Evolutionary conservation across 2,113 vertebrate species (phyloP).

Genomic region (Labeo rohita): DNA sequence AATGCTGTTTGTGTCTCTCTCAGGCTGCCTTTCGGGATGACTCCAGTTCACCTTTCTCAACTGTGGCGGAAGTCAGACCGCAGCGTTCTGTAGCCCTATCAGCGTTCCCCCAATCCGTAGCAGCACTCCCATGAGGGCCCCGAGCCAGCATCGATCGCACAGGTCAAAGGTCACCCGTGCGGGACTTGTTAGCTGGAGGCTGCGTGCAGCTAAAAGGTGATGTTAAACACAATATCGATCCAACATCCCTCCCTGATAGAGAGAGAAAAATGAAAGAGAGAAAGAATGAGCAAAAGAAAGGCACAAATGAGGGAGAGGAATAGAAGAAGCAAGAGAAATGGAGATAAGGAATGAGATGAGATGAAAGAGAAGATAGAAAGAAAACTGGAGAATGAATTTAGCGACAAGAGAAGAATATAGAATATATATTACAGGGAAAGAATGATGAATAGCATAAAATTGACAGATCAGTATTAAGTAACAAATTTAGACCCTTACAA

Average conservation of each 20-base stretch:
- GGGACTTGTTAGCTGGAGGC: constrained; percentile 66
- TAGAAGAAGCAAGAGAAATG: neutral
- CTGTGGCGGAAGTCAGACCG: constrained; percentile 62
- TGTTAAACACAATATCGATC: constrained; percentile 73
- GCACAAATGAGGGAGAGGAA: neutral
- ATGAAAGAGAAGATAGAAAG: neutral
- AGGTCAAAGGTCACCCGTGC: constrained; percentile 59
- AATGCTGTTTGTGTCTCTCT: constrained; percentile 60
- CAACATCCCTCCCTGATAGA: constrained; percentile 11
- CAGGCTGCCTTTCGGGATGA: constrained; percentile 57
- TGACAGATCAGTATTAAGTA: neutral
- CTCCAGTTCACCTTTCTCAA: constrained; percentile 68
- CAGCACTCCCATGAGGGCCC: constrained; percentile 53
- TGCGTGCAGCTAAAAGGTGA: constrained; percentile 62
- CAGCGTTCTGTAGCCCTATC: constrained; percentile 5
- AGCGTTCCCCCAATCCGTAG: neutral
- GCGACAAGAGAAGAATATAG: neutral
- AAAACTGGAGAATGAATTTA: neutral
- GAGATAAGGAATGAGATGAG: constrained; percentile 1
- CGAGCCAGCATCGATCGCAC: constrained; percentile 61
- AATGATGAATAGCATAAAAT: neutral
- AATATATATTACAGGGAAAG: neutral
- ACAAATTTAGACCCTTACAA: neutral
- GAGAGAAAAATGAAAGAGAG: neutral
- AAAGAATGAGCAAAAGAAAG: neutral